Percentiles rank a stretch among this genome's conserved stretches.
phyloP scores from a whole-genome alignment of 2,113 vertebrate genomes.

The Calyptomena viridis region DNA sequence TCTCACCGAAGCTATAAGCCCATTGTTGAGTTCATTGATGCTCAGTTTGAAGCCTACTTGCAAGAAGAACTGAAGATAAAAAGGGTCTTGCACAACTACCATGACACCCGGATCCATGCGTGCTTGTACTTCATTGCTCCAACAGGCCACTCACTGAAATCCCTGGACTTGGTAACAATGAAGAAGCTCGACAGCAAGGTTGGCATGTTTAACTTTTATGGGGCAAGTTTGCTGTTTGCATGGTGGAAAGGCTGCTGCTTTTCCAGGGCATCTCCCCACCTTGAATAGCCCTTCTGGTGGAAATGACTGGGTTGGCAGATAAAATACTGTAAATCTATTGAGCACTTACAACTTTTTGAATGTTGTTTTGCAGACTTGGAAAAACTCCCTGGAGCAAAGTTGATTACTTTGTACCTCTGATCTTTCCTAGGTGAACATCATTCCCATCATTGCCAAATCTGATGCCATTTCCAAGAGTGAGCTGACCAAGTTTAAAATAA shows the following conservation, averaged over 20 bases:
- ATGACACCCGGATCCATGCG: conserved; percentile 92
- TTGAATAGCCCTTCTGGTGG: neutral
- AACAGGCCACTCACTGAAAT: conserved; percentile 96
- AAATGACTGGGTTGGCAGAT: neutral
- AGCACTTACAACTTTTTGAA: neutral
- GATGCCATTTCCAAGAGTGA: conserved; percentile 98
- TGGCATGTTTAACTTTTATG: neutral
- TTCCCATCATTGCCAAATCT: conserved; percentile 97
- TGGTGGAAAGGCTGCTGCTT: neutral
- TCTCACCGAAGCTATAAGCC: conserved; percentile 88
- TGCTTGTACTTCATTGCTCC: conserved; percentile 98
- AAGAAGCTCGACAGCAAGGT: conserved; percentile 99
- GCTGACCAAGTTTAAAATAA: conserved; percentile 97
- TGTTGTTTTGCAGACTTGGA: neutral
- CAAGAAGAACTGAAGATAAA: conserved; percentile 98
- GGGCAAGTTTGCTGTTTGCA: neutral
- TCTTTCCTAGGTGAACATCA: conserved; percentile 90
- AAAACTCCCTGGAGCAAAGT: neutral
- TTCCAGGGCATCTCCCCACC: neutral
- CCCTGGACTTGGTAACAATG: conserved; percentile 96
- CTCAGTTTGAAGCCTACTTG: conserved; percentile 96
- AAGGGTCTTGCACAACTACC: conserved; percentile 93
- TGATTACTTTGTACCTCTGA: neutral
- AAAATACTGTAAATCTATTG: neutral
- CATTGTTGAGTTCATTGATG: conserved; percentile 96